These are phyloP conservation scores for Agonopterix heracliana DNA, from an alignment of 2,888 invertebrate species.

Conservation along the genomic window DNA sequence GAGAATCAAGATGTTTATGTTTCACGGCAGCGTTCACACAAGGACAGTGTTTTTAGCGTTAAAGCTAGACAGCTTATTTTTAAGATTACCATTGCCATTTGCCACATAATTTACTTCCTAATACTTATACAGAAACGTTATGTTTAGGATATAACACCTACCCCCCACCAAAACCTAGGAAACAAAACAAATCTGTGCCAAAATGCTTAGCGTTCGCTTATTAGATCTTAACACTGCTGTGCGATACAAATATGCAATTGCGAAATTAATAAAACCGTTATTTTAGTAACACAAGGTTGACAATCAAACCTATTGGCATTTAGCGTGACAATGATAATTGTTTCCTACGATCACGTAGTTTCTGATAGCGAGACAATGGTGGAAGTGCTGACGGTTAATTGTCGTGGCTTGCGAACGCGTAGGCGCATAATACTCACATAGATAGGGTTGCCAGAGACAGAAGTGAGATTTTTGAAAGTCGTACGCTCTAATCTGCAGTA, in stretches of 20 bases:
- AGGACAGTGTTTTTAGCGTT: too few species aligned
- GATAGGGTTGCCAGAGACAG: too few species aligned
- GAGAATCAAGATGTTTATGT: too few species aligned
- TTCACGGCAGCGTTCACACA: too few species aligned
- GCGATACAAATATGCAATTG: conserved; percentile 19
- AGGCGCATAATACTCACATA: conserved; percentile 21
- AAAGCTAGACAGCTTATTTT: too few species aligned
- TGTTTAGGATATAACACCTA: too few species aligned
- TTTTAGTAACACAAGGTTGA: conserved; percentile 16
- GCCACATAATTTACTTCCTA: too few species aligned
- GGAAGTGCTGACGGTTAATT: conserved; percentile 29
- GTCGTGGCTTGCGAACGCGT: conserved; percentile 10
- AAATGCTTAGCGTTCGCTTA: conserved; percentile 3
- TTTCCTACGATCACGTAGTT: conserved; percentile 38
- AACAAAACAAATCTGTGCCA: not conserved
- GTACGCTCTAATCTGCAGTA: too few species aligned
- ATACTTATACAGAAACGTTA: too few species aligned
- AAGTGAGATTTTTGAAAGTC: too few species aligned
- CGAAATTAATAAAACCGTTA: conserved; percentile 16
- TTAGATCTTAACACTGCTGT: conserved; percentile 4
- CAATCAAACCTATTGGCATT: conserved; percentile 26
- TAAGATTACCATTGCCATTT: too few species aligned
- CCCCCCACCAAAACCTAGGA: too few species aligned
- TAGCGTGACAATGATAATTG: conserved; percentile 35
- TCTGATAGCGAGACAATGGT: conserved; percentile 32